Evolutionary conservation across 2,113 vertebrate genomes (phyloP).

Genomic region (Pangasianodon gigas): DNA sequence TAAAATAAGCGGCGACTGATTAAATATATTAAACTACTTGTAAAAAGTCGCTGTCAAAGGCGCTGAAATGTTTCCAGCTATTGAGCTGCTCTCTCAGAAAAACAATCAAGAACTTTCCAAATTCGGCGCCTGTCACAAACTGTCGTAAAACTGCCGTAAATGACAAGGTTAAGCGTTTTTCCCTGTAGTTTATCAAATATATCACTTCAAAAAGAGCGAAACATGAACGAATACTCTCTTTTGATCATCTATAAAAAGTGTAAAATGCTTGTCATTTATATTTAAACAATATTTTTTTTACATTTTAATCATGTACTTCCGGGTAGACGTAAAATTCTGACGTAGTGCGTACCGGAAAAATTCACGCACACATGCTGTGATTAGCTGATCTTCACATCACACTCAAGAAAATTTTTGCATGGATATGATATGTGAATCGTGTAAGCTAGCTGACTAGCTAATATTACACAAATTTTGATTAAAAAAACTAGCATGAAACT

Average conservation of each 20-base stretch:
- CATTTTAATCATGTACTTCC: not conserved
- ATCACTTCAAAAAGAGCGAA: not conserved
- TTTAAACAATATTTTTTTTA: not conserved
- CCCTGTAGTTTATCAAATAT: not conserved
- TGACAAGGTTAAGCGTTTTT: not conserved
- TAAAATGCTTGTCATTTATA: not conserved
- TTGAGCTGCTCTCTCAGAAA: rapidly evolving
- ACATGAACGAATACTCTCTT: not conserved
- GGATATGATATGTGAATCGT: not conserved
- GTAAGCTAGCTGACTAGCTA: not conserved
- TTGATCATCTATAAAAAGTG: not conserved
- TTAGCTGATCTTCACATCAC: slow-evolving; percentile 5
- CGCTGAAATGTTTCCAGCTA: not conserved
- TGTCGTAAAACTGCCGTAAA: slow-evolving; percentile 61
- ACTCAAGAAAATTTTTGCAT: not conserved
- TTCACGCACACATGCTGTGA: not conserved
- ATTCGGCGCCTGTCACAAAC: slow-evolving; percentile 63
- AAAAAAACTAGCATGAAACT: not conserved
- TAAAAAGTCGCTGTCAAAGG: not conserved
- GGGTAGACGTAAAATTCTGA: not conserved
- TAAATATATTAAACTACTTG: not conserved
- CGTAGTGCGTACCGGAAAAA: not conserved
- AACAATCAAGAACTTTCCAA: slow-evolving; percentile 60
- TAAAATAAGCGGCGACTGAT: not conserved
- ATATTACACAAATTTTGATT: not conserved